Conservation (phyloP, 2,888 invertebrate genomes). For the Caenorhabditis japonica region DNA sequence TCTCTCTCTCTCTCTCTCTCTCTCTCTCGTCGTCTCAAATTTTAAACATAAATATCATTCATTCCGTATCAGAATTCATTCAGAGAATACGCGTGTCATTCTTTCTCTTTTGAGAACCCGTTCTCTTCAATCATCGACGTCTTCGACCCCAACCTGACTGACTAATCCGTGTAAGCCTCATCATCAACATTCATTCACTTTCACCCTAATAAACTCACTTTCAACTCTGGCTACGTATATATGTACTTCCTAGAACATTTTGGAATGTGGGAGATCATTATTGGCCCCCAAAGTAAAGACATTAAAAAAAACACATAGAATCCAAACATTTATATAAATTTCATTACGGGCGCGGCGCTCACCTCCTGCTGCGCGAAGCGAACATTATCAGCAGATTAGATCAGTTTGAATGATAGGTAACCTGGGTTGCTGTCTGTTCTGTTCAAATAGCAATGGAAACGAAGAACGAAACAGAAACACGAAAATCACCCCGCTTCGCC, state of each 20-base stretch:
- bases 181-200: conserved; percentile 40
- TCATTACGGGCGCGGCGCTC: too few species aligned
- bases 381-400: conserved; percentile 30
- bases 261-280: too few species aligned
- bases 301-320: too few species aligned
- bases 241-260: too few species aligned
- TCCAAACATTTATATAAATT: too few species aligned
- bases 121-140: conserved; percentile 7
- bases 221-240: too few species aligned
- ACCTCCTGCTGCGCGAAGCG: conserved; percentile 7
- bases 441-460: conserved; percentile 2
- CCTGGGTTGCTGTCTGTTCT: too few species aligned
- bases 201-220: conserved; percentile 19
- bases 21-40: neutral
- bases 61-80: conserved; percentile 25
- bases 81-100: conserved; percentile 4
- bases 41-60: too few species aligned
- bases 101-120: conserved; percentile 32
- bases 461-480: conserved; percentile 5
- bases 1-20: conserved; percentile 7
- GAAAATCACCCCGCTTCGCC: too few species aligned
- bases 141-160: conserved; percentile 4
- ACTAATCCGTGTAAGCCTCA: conserved; percentile 37
- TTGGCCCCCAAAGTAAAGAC: too few species aligned
- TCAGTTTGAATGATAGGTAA: conserved; percentile 33